Evolutionary conservation across 2,797 vertebrate genomes (phyloP), one percentile per base, ranked within the genome.

Genomic region (Bufotes viridis): DNA sequence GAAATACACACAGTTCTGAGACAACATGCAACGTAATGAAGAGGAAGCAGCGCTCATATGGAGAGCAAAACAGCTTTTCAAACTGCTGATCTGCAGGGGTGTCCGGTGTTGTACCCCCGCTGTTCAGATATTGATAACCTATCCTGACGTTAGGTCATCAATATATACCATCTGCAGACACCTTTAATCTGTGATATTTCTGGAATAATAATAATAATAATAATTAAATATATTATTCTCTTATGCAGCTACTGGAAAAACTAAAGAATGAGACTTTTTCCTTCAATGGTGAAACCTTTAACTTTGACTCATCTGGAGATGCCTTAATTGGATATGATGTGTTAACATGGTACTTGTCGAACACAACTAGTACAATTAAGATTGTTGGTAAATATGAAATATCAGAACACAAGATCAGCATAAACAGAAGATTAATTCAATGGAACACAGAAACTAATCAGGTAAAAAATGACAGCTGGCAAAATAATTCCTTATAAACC

Each of bases 271-370:
- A 49, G 17, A 79, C n/a, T 58, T 88, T 29, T 82, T 60, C 29
- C 13, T 84, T 55, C 13, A 70, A 78, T 79, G 81, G 63, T 58
- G 75, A 88, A 58, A 75, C 18, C 18, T 84, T 84, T 26, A 22
- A 67, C 42, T 95, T 95, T 79, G 91, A 93, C 29, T 0, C 90
- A 42, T 88, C 90, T 22, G 93, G 93, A 7, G 91, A 94, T 90
- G 92, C 92, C 53, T 61, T 87, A 10, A 92, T 90, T 53, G 93
- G 92, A 17, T 95, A 95, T 82, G 91, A 95, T 88, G 24, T 95
- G 76, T 75, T 94, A 29, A 85, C 90, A 51, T 95, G 95, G 95
- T 42, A 86, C 26, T 87, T 60, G 67, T 51, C 84, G 22, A 89
- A 85, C 57, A 17, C 34, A 2, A 10, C 67, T 20, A 90, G 91